Evolutionary conservation across 23 tunicate genomes (phyloP).

Genomic region (Phallusia fumigata): DNA sequence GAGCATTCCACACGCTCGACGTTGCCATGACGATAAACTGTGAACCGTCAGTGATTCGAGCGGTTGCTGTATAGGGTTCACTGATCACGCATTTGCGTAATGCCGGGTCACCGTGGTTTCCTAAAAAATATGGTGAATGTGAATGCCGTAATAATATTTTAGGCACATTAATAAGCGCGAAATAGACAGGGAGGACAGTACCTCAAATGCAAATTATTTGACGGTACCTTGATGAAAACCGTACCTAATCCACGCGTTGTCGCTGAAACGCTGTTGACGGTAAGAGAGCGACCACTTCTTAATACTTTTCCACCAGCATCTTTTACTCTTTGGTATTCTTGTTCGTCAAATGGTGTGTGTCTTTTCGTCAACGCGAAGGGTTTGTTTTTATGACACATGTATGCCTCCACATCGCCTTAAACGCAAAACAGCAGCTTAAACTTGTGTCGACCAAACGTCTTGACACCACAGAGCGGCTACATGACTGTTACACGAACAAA

Average conservation of each 20-base stretch:
- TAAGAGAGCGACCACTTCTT: conserved; percentile 14
- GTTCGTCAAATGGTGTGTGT: conserved; percentile 40
- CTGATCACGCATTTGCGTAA: conserved; percentile 41
- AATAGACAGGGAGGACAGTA: no score
- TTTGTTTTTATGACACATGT: conserved; percentile 50
- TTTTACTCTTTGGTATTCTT: conserved; percentile 32
- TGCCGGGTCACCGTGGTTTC: conserved; percentile 69
- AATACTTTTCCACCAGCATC: conserved; percentile 44
- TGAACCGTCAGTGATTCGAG: conserved; percentile 29
- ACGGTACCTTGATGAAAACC: background rate
- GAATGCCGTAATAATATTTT: no score
- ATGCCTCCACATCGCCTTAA: conserved; percentile 63
- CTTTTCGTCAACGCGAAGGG: conserved; percentile 39
- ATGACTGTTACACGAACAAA: no score
- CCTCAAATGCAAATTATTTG: no score
- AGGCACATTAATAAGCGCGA: background rate
- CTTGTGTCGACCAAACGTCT: no score
- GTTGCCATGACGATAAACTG: conserved; percentile 81
- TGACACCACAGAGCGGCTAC: no score
- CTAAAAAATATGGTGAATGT: no score
- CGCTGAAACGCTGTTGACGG: conserved; percentile 41
- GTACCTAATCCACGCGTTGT: conserved; percentile 72
- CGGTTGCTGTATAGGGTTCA: conserved; percentile 48
- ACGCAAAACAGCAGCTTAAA: background rate
- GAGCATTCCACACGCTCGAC: conserved; percentile 52